These are phyloP conservation scores for Chloropsis cyanopogon DNA, from an alignment of 2,113 vertebrate species.

Conservation along the genomic window DNA sequence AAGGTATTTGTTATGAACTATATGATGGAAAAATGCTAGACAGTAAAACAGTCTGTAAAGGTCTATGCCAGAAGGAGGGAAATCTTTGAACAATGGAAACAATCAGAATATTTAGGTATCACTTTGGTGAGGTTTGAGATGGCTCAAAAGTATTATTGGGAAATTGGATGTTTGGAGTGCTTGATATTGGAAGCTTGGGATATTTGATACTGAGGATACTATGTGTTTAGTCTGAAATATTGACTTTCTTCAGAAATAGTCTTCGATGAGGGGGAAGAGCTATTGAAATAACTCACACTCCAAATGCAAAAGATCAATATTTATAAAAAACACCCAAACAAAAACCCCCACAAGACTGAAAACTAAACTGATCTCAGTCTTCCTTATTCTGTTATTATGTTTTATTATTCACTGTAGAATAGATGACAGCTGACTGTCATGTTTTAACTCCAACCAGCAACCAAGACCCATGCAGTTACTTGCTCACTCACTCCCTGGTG, in stretches of 20 bases:
- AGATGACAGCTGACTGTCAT: background rate
- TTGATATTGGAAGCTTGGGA: background rate
- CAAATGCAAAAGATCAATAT: background rate
- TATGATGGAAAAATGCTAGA: background rate
- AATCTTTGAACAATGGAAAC: background rate
- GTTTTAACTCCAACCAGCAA: background rate
- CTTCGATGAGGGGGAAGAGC: background rate
- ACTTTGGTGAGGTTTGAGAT: background rate
- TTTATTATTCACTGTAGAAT: background rate
- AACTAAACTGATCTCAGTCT: background rate
- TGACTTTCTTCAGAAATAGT: background rate
- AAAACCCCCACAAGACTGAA: background rate
- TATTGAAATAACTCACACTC: background rate
- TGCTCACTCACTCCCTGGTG: background rate
- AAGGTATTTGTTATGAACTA: background rate
- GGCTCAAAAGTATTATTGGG: background rate
- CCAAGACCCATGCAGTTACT: background rate
- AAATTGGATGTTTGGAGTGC: background rate
- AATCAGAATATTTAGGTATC: background rate
- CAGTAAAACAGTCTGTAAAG: conserved; percentile 15
- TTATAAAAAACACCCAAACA: accelerated
- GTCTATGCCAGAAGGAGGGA: background rate
- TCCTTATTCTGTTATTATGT: background rate
- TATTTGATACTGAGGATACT: background rate
- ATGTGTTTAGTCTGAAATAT: background rate